Evolutionary conservation across 2,113 vertebrate genomes (phyloP).

Genomic region (Myrmecobius fasciatus): DNA sequence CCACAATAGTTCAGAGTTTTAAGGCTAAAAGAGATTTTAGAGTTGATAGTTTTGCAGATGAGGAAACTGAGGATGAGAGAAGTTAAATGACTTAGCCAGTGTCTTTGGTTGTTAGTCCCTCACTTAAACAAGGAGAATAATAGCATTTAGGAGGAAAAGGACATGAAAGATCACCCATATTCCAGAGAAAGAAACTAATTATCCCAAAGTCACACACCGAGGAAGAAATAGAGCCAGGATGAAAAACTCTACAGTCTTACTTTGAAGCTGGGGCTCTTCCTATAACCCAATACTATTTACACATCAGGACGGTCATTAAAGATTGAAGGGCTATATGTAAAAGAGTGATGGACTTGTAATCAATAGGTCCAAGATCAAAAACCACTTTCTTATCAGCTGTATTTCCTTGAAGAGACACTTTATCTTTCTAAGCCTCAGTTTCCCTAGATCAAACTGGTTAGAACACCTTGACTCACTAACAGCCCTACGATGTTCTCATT

Average conservation of each 20-base stretch:
- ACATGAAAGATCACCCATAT: neutral
- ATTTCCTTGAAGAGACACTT: no score
- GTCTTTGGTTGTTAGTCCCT: neutral
- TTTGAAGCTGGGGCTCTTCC: neutral
- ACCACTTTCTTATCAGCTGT: neutral
- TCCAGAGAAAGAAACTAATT: neutral
- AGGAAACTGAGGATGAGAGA: neutral
- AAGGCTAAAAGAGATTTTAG: neutral
- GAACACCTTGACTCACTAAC: no score
- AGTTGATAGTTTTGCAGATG: neutral
- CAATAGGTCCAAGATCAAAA: neutral
- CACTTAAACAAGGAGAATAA: neutral
- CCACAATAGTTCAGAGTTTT: neutral
- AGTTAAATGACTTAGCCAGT: neutral
- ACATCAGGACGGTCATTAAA: neutral
- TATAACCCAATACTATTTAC: neutral
- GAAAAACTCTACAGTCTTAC: neutral
- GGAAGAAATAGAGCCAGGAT: neutral
- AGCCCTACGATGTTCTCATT: neutral
- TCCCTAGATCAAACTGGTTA: neutral
- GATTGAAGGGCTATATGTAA: neutral
- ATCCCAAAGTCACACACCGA: neutral
- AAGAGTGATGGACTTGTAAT: neutral
- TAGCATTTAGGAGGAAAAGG: neutral
- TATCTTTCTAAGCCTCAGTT: neutral